Evolutionary conservation across 2,888 invertebrate species (phyloP), one percentile per base, ranked within the genome.

Genomic region (Drosophila melanosoma): DNA sequence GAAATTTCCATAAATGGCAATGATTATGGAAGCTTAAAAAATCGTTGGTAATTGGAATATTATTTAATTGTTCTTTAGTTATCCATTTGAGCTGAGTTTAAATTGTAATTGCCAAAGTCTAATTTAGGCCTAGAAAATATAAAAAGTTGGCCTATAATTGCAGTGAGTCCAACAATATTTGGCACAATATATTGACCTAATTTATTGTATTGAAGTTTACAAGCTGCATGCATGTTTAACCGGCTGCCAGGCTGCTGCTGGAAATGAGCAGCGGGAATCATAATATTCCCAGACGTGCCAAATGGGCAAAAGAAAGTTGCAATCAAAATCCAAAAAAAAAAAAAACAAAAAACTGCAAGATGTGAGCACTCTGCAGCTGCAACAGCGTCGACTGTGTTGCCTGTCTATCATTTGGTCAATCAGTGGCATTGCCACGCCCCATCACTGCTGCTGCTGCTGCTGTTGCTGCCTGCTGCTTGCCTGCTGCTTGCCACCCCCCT

Each of bases 331-430:
- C 70, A 87, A 87, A 23, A 82, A 87, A 29, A 29, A 73, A 87
- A 87, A 15, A 82, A n/a, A n/a, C n/a, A 87, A 81, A 23, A 2
- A 26, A 87, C 67, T 80, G 72, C 74, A 75, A 75, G 75, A 75
- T 82, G 76, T 72, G 75, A 74, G 83, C 74, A 77, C 61, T 64
- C 56, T 58, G 58, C 58, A 54, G 53, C 45, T 48, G 49, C 23
- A 57, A 49, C 49, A 60, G 49, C 40, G 61, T 29, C 48, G 53
- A 64, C 74, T 71, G 63, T 77, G 76, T 69, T 68, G 75, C 40
- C 80, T 84, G 82, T 83, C 84, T 82, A 82, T 83, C 84, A 80
- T 82, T 82, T 81, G 85, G 79, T 81, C 81, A 87, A 81, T 81
- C 87, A 84, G 85, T 75, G 74, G 74, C 79, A 66, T 17, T 32